These are phyloP conservation scores for Oscheius myriophilus DNA, from an alignment of 2,888 invertebrate genomes.

Conservation along the genomic window DNA sequence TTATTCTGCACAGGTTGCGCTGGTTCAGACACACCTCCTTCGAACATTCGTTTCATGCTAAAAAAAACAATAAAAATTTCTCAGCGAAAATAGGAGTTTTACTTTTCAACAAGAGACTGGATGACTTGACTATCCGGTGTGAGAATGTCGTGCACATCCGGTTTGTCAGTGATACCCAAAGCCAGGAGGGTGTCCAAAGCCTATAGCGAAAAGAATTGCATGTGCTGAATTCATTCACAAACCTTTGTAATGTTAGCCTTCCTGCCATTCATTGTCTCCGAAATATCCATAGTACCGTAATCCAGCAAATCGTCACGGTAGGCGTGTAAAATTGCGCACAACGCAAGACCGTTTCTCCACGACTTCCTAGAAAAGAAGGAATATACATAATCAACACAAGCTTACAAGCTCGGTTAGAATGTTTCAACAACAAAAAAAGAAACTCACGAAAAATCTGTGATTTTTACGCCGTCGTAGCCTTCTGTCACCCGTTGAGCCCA, in stretches of 20 bases:
- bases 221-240: neutral
- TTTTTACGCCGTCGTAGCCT: constrained; percentile 53
- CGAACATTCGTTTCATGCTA: constrained; percentile 42
- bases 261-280: constrained; percentile 51
- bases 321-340: constrained; percentile 67
- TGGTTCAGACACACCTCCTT: constrained; percentile 38
- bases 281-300: constrained; percentile 54
- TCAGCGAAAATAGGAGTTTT: neutral
- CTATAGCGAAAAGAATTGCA: constrained; percentile 3
- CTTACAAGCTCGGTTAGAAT: constrained; percentile 2
- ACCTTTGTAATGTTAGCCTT: constrained; percentile 53
- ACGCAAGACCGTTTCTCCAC: constrained; percentile 64
- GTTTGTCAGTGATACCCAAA: constrained; percentile 47
- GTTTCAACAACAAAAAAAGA: constrained; percentile 7
- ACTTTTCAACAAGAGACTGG: constrained; percentile 38
- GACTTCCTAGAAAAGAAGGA: constrained; percentile 50
- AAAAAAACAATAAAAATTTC: constrained; percentile 1
- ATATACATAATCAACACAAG: neutral
- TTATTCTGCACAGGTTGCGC: constrained; percentile 43
- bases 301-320: constrained; percentile 59
- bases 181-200: constrained; percentile 36
- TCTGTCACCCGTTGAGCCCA: constrained; percentile 63
- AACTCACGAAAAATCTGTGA: constrained; percentile 59
- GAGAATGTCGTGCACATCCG: constrained; percentile 48
- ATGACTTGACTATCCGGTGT: constrained; percentile 48